phyloP scores from a whole-genome alignment of 2,113 vertebrate genomes.

The Gnathonemus echidnorhynchus region DNA sequence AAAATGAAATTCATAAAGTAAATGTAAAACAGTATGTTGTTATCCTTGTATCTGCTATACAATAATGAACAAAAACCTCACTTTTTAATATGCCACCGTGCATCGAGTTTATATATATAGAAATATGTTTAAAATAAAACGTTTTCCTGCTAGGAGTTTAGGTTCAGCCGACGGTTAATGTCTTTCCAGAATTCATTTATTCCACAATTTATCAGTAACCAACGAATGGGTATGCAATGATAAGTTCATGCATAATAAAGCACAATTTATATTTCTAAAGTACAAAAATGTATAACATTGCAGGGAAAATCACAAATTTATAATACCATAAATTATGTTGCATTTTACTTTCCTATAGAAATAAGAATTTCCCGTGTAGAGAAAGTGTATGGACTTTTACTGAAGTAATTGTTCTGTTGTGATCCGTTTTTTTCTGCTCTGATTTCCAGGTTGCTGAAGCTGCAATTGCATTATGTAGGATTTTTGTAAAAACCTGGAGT shows the following conservation, averaged over 20 bases:
- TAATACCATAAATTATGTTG: background rate
- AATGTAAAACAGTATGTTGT: background rate
- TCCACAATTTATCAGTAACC: background rate
- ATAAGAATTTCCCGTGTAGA: background rate
- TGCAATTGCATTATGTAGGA: conserved; percentile 27
- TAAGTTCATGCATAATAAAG: background rate
- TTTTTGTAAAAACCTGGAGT: background rate
- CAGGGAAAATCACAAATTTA: background rate
- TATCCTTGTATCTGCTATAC: background rate
- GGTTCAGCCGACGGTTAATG: background rate
- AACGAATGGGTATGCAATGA: background rate
- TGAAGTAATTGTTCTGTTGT: background rate
- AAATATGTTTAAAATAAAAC: background rate
- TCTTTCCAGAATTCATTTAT: background rate
- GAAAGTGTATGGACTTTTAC: background rate
- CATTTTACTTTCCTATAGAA: background rate
- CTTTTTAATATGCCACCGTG: background rate
- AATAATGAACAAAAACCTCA: background rate
- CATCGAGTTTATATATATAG: background rate
- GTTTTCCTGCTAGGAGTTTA: background rate
- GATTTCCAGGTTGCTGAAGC: conserved; percentile 27
- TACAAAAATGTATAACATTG: background rate
- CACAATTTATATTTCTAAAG: background rate
- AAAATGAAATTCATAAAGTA: background rate
- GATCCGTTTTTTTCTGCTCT: conserved; percentile 21